Conservation (phyloP, 2,113 vertebrate species). For the Athene cunicularia region DNA sequence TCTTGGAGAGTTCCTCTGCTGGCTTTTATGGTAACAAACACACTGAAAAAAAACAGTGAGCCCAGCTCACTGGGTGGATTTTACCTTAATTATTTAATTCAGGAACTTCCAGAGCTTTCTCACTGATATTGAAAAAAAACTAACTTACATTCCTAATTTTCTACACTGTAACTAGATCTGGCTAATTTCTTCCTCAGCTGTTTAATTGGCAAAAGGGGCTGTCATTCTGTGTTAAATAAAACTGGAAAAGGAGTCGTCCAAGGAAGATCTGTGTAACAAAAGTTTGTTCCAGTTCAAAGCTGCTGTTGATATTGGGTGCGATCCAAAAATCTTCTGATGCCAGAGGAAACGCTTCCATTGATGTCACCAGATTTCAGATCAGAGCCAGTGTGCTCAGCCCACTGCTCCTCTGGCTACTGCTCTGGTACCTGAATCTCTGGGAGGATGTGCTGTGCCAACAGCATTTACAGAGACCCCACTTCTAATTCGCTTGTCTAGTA, state of each 20-base stretch:
- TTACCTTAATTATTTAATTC: not conserved
- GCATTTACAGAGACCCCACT: not conserved
- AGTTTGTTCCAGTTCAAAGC: slow-evolving; percentile 17
- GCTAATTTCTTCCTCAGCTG: slow-evolving; percentile 21
- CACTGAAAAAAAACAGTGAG: not conserved
- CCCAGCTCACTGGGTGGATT: not conserved
- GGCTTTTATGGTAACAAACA: too few species aligned
- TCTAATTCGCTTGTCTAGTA: not conserved
- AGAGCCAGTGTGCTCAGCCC: not conserved
- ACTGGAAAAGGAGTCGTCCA: not conserved
- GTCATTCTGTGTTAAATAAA: not conserved
- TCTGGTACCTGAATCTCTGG: not conserved
- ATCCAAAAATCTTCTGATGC: not conserved
- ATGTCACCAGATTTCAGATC: not conserved
- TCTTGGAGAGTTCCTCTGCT: too few species aligned
- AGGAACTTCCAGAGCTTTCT: not conserved
- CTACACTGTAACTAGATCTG: not conserved
- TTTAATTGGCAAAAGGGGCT: not conserved
- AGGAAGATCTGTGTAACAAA: not conserved
- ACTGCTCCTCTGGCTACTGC: not conserved
- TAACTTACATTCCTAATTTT: not conserved
- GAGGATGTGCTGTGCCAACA: not conserved
- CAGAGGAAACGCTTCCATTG: not conserved
- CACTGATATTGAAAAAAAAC: not conserved
- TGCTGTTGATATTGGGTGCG: not conserved